phyloP scores from a whole-genome alignment of 2,888 invertebrate species.

The Plagodis dolabraria region DNA sequence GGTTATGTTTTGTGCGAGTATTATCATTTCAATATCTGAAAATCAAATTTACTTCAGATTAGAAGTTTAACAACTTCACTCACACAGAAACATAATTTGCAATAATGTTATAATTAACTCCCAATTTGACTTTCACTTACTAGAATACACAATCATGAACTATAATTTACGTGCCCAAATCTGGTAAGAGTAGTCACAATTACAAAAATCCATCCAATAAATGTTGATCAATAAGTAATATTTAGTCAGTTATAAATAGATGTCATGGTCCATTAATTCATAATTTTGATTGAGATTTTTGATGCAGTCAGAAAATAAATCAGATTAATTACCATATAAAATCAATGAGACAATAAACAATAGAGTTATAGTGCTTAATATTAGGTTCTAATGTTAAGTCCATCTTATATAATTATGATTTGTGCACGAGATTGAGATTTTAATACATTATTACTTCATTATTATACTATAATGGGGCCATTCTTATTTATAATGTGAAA shows the following conservation, averaged over 20 bases:
- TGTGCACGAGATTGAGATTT: slow-evolving; percentile 70
- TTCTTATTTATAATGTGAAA: slow-evolving; percentile 49
- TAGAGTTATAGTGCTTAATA: slow-evolving; percentile 19
- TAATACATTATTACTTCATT: slow-evolving; percentile 50
- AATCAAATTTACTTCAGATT: slow-evolving; percentile 26
- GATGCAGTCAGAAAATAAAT: slow-evolving; percentile 22
- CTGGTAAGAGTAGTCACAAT: slow-evolving; percentile 64
- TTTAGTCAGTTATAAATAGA: slow-evolving; percentile 53
- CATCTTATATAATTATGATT: slow-evolving; percentile 59
- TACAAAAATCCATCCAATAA: slow-evolving; percentile 64
- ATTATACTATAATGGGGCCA: slow-evolving; percentile 53
- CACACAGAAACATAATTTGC: slow-evolving; percentile 27
- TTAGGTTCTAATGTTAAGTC: slow-evolving; percentile 34
- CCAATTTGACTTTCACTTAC: slow-evolving; percentile 64
- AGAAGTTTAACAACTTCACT: slow-evolving; percentile 19
- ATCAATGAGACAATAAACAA: slow-evolving; percentile 22
- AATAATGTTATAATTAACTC: slow-evolving; percentile 26
- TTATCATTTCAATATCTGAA: slow-evolving; percentile 26
- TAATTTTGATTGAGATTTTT: slow-evolving; percentile 64
- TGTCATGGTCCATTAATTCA: slow-evolving; percentile 74
- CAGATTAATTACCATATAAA: slow-evolving; percentile 12
- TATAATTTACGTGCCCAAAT: slow-evolving; percentile 62
- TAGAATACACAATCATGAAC: slow-evolving; percentile 54
- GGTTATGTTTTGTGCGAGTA: slow-evolving; percentile 51
- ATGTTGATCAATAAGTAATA: slow-evolving; percentile 76